Evolutionary conservation across 2,113 vertebrate genomes (phyloP).

Genomic region (Coptodon rendalli): DNA sequence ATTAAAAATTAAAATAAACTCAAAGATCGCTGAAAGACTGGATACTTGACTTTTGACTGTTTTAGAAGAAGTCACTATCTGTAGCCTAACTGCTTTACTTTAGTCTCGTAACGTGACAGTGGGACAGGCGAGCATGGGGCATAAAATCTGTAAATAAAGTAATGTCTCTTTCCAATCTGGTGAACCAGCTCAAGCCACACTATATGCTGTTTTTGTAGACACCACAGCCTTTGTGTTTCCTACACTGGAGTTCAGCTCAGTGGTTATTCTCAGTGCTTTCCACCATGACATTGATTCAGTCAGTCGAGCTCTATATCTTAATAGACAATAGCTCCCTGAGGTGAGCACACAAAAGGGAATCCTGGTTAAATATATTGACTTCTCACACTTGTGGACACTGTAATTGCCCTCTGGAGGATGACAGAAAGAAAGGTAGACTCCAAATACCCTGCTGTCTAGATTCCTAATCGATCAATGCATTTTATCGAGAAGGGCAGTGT

Average conservation of each 20-base stretch:
- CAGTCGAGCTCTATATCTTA: conserved; percentile 20
- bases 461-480: conserved; percentile 14
- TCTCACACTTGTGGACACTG: conserved; percentile 11
- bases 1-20: background rate
- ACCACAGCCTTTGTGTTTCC: background rate
- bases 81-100: background rate
- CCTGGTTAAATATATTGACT: conserved; percentile 39
- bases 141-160: background rate
- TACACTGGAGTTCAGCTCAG: background rate
- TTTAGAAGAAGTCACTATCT: background rate
- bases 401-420: conserved; percentile 24
- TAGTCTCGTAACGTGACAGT: background rate
- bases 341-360: conserved; percentile 29
- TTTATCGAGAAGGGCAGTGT: background rate
- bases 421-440: background rate
- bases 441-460: background rate
- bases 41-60: background rate
- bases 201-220: background rate
- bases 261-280: conserved; percentile 16
- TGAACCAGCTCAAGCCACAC: background rate
- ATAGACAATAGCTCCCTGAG: conserved; percentile 41
- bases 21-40: background rate
- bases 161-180: background rate
- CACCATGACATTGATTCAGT: conserved; percentile 20
- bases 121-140: background rate